Percentiles rank a stretch among this genome's conserved stretches.
These are phyloP conservation scores for Metallyticus violacea DNA, from an alignment of 2,888 invertebrate species.

Conservation along the genomic window DNA sequence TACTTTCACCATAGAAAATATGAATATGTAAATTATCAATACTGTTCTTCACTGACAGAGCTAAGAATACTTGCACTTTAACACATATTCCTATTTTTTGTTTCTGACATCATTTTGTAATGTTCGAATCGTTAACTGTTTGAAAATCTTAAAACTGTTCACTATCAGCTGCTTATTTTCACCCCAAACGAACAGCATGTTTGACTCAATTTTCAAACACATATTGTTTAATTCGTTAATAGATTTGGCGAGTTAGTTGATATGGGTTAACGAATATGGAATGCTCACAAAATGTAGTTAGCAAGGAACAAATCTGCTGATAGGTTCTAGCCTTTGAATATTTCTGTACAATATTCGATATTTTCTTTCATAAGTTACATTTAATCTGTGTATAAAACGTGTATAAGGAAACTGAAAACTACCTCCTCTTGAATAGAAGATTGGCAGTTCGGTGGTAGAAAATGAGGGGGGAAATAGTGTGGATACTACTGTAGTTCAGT, in stretches of 20 bases:
- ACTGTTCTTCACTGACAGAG: not conserved
- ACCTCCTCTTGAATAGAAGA: too few species aligned
- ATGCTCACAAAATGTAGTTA: not conserved
- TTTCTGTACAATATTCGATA: too few species aligned
- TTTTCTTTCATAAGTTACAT: too few species aligned
- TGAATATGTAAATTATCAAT: not conserved
- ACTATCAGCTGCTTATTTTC: not conserved
- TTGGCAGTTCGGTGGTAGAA: too few species aligned
- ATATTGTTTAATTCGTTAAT: not conserved
- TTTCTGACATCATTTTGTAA: not conserved
- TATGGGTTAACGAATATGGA: not conserved
- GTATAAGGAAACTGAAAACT: too few species aligned
- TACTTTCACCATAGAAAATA: not conserved
- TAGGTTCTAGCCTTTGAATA: too few species aligned
- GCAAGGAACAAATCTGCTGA: not conserved
- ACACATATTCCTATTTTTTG: not conserved
- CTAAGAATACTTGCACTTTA: not conserved
- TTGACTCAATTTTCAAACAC: not conserved
- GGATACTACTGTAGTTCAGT: too few species aligned
- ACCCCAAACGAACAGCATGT: not conserved
- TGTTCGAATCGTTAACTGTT: not conserved
- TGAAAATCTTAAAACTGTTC: not conserved
- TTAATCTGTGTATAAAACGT: too few species aligned
- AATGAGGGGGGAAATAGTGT: too few species aligned
- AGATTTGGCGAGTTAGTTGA: not conserved